Base-by-base conservation (phyloP, 2,797 vertebrate genomes). In the Antennarius maculatus region DNA sequence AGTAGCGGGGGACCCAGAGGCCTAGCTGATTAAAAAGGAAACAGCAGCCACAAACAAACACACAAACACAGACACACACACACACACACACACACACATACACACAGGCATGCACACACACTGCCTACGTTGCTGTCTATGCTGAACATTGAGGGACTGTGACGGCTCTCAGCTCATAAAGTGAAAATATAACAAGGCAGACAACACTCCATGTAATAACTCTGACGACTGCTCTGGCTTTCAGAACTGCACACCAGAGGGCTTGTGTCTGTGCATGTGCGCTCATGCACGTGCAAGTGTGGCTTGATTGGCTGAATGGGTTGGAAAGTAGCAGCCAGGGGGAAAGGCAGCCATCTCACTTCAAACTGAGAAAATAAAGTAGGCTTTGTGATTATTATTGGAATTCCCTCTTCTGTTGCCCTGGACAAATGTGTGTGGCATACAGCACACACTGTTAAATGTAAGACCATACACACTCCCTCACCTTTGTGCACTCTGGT, bases 341-440 rank as follows among this genome's bases (percentile, higher is more conserved):
- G 68, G 43, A 61, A 65, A 69, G 54, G 60, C 54, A 41, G 65
- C 53, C 54, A 49, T 79, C 74, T 85, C 78, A 75, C 80, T 79
- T 88, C 87, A 89, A 87, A 89, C 85, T 78, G 83, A 81, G 83
- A 89, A 87, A 87, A 88, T 87, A 89, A 89, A 87, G 74, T 87
- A 73, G 81, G 71, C 77, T 89, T 85, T 83, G 79, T 85, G 84
- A 83, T 86, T 85, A 83, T 87, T 88, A 82, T 82, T 85, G 67
- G 77, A 83, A 86, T 81, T 81, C 82, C 81, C 82, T 37, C 41
- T 74, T 83, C 79, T 74, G 53, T 67, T 62, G 59, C 69, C 48
- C 56, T 76, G 62, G 59, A 64, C 81, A 75, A 84, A 79, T 79
- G 74, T 85, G 70, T 15, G 3, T 59, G 69, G 47, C 47, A 3